Evolutionary conservation across 2,113 vertebrate genomes (phyloP).

Genomic region (Ploceus nigricollis): DNA sequence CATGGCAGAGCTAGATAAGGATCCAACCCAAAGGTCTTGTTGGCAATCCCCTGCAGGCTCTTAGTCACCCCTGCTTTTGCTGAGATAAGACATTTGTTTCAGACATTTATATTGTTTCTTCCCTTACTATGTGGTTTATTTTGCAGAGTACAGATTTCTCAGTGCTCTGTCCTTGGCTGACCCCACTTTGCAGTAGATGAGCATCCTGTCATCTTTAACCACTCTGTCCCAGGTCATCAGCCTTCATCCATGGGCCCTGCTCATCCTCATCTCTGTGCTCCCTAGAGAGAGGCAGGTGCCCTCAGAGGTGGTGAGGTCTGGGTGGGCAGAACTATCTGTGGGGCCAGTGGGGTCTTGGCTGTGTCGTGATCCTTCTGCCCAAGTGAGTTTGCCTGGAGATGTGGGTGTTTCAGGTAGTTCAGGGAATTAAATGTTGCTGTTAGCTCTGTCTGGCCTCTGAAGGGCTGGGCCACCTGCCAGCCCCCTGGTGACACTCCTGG

Average conservation of each 20-base stretch:
- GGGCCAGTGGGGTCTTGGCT: fast-evolving
- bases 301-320: background rate
- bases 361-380: background rate
- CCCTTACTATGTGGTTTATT: background rate
- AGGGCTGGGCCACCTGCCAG: background rate
- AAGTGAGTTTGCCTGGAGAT: background rate
- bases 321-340: background rate
- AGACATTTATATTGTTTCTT: conserved; percentile 29
- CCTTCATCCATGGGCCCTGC: background rate
- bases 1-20: background rate
- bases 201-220: background rate
- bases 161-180: background rate
- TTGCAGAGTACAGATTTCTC: background rate
- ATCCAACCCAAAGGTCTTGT: conserved; percentile 10
- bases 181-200: background rate
- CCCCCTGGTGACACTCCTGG: background rate
- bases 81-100: conserved; percentile 25
- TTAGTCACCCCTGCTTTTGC: conserved; percentile 27
- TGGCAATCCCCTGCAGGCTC: conserved; percentile 27
- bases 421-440: background rate
- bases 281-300: background rate
- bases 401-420: background rate
- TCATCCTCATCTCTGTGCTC: background rate
- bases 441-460: background rate
- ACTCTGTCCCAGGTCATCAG: background rate